A percentile compares a stretch with the other conserved stretches of the same genome.
Conservation (phyloP, 2,113 vertebrate species). For the Tragelaphus scriptus region DNA sequence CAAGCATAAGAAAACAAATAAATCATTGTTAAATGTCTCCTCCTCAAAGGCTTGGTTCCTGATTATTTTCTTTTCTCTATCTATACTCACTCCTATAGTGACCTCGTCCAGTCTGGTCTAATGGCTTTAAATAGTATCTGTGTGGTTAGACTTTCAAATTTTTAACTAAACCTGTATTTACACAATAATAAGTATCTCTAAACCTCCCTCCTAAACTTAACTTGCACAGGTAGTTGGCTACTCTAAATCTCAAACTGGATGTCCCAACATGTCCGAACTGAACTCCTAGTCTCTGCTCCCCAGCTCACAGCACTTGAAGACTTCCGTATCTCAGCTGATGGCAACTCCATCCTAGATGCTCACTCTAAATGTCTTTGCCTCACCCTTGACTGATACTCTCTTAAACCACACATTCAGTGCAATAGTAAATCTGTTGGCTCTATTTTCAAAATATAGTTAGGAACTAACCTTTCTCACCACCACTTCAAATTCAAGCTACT, state of each 20-base stretch:
- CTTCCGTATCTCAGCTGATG: neutral
- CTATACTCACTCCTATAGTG: neutral
- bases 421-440: neutral
- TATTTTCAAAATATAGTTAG: constrained; percentile 13
- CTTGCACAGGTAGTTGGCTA: neutral
- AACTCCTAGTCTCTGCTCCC: neutral
- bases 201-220: neutral
- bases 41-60: neutral
- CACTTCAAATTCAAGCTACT: neutral
- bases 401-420: neutral
- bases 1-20: constrained; percentile 11
- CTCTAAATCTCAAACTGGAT: neutral
- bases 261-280: neutral
- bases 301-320: neutral
- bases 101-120: neutral
- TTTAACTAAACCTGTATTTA: neutral
- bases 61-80: neutral
- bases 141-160: neutral
- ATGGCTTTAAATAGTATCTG: neutral
- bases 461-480: neutral
- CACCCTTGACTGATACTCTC: neutral
- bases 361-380: neutral
- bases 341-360: neutral
- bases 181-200: neutral
- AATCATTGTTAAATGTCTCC: neutral